Conservation (phyloP, 2,797 vertebrate species). For the Heliangelus exortis region DNA sequence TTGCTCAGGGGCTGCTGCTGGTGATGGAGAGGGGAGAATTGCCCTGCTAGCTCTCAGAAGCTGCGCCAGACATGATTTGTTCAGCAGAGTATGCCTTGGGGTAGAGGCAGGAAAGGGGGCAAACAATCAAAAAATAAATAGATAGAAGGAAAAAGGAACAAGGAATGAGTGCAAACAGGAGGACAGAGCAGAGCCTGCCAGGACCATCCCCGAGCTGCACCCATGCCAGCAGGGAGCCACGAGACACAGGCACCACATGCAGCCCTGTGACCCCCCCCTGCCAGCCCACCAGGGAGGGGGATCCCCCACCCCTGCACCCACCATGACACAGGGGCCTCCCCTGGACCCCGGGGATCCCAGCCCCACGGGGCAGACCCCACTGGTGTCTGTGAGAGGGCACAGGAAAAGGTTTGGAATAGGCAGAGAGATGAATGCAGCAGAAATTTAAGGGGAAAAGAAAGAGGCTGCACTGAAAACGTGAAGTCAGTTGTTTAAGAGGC, state of each 20-base stretch:
- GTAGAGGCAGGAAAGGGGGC: not conserved
- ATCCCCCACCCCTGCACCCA: fast-evolving
- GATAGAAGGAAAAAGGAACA: not conserved
- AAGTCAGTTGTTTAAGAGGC: not conserved
- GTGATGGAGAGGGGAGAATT: not conserved
- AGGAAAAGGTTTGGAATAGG: not conserved
- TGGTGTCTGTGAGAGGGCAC: fast-evolving
- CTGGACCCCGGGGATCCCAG: fast-evolving
- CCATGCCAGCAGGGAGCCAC: not conserved
- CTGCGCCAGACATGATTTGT: fast-evolving
- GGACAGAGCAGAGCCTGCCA: not conserved
- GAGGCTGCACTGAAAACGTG: not conserved
- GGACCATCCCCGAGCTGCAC: not conserved
- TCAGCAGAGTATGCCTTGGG: not conserved
- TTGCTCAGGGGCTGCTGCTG: not conserved
- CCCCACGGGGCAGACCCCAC: fast-evolving
- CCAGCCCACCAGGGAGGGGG: not conserved
- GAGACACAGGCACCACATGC: fast-evolving
- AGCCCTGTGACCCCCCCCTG: fast-evolving
- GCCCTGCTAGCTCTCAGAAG: not conserved
- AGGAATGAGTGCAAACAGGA: not conserved
- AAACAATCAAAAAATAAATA: not conserved
- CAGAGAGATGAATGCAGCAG: fast-evolving
- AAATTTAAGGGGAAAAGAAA: not conserved
- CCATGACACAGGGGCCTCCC: fast-evolving